These are phyloP conservation scores for Drosophila mercatorum DNA, from an alignment of 2,888 invertebrate genomes.

Conservation along the genomic window DNA sequence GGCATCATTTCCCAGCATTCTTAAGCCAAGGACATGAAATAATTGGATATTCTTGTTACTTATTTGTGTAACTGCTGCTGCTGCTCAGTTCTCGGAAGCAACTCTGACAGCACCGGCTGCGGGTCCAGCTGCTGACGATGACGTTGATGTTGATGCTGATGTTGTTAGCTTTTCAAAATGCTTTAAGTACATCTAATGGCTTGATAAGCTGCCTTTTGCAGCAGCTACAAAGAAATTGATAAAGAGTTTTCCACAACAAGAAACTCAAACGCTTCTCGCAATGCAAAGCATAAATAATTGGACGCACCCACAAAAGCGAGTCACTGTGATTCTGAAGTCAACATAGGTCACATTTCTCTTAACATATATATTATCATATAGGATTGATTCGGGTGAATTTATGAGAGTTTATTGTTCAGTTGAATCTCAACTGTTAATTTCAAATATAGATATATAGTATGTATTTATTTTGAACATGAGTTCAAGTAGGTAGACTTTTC, in stretches of 20 bases:
- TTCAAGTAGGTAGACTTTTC: too few relatives aligned
- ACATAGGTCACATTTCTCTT: background rate
- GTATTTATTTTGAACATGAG: too few relatives aligned
- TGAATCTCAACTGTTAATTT: too few relatives aligned
- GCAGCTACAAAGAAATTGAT: conserved; percentile 39
- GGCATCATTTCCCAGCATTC: conserved; percentile 37
- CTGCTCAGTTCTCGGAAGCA: conserved; percentile 26
- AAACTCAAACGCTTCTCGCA: background rate
- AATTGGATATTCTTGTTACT: conserved; percentile 77
- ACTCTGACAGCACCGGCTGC: conserved; percentile 23
- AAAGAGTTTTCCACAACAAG: conserved; percentile 21
- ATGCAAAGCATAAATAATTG: background rate
- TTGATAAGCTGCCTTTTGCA: conserved; percentile 52
- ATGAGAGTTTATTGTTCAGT: too few relatives aligned
- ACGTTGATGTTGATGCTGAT: conserved; percentile 61
- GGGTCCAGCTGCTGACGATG: conserved; percentile 53
- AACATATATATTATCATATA: background rate
- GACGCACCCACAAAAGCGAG: background rate
- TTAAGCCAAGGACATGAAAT: conserved; percentile 58
- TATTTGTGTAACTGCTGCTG: conserved; percentile 52
- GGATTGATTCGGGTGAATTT: too few relatives aligned
- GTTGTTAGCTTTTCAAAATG: conserved; percentile 65
- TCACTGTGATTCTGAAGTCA: background rate
- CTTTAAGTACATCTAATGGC: conserved; percentile 72
- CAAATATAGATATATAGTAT: too few relatives aligned